Evolutionary conservation across 1,140 invertebrate species (phyloP).

Genomic region (Zophobas morio): DNA sequence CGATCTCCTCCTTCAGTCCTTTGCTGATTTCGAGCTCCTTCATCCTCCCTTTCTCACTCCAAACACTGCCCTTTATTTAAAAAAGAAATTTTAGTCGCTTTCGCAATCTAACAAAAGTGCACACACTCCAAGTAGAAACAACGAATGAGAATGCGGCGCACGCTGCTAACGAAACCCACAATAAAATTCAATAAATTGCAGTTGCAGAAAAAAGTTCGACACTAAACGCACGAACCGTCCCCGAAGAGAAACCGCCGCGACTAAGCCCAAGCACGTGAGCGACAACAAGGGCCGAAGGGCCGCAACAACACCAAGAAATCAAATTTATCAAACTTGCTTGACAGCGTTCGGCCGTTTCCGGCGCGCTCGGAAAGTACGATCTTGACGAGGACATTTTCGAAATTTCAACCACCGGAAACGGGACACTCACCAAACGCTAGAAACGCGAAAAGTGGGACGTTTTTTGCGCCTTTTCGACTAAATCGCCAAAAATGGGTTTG

Average conservation of each 20-base stretch:
- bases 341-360: not conserved
- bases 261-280: not conserved
- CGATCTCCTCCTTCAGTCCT: constrained; percentile 76
- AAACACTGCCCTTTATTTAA: not conserved
- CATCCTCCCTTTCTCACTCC: constrained; percentile 51
- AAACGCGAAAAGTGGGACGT: not conserved
- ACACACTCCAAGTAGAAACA: constrained; percentile 30
- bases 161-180: constrained; percentile 35
- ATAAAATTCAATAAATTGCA: constrained; percentile 30
- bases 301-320: constrained; percentile 13
- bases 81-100: constrained; percentile 42
- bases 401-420: not conserved
- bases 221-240: not conserved
- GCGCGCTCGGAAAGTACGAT: constrained; percentile 4
- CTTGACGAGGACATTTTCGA: constrained; percentile 30
- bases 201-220: not conserved
- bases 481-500: not conserved
- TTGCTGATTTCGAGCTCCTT: constrained; percentile 76
- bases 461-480: too few relatives aligned
- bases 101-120: constrained; percentile 45
- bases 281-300: not conserved
- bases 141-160: constrained; percentile 41
- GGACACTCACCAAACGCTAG: not conserved
- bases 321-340: not conserved
- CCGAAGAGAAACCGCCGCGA: not conserved